phyloP scores from a whole-genome alignment of 2,888 invertebrate genomes.

The Lithophane socia region DNA sequence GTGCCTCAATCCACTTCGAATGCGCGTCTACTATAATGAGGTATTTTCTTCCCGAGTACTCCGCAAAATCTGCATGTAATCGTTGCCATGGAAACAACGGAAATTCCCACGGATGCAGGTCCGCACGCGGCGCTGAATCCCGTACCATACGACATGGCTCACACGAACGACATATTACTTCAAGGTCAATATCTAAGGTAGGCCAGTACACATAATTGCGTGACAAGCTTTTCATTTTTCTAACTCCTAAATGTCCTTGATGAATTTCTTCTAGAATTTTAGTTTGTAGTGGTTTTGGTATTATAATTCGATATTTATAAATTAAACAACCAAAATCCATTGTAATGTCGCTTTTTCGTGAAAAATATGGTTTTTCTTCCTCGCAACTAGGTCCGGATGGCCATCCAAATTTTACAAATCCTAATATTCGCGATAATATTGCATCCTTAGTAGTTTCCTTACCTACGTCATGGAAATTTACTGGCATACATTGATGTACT shows the following conservation, averaged over 20 bases:
- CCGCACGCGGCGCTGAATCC: slow-evolving; percentile 1
- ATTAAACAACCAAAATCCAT: too few relatives aligned
- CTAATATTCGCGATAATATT: too few relatives aligned
- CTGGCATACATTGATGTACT: neutral
- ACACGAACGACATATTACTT: slow-evolving; percentile 1
- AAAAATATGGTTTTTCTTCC: too few relatives aligned
- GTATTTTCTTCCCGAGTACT: slow-evolving; percentile 1
- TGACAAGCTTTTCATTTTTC: slow-evolving; percentile 7
- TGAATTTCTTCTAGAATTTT: slow-evolving; percentile 4
- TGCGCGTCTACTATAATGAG: slow-evolving; percentile 3
- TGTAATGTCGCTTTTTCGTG: too few relatives aligned
- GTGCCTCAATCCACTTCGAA: slow-evolving; percentile 5
- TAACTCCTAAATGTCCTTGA: too few relatives aligned
- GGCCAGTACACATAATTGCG: slow-evolving; percentile 4
- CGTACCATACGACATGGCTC: slow-evolving; percentile 1
- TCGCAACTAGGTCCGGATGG: neutral
- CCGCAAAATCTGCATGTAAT: slow-evolving; percentile 4
- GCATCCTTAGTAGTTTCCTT: too few relatives aligned
- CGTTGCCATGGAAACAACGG: slow-evolving; percentile 6
- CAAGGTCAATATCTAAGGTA: slow-evolving; percentile 1
- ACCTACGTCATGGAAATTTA: too few relatives aligned
- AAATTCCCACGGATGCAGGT: slow-evolving; percentile 15
- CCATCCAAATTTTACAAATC: too few relatives aligned
- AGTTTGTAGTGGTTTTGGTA: neutral
- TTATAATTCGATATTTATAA: too few relatives aligned